Evolutionary conservation across 1,140 invertebrate species (phyloP).

Genomic region (Penaeus chinensis): DNA sequence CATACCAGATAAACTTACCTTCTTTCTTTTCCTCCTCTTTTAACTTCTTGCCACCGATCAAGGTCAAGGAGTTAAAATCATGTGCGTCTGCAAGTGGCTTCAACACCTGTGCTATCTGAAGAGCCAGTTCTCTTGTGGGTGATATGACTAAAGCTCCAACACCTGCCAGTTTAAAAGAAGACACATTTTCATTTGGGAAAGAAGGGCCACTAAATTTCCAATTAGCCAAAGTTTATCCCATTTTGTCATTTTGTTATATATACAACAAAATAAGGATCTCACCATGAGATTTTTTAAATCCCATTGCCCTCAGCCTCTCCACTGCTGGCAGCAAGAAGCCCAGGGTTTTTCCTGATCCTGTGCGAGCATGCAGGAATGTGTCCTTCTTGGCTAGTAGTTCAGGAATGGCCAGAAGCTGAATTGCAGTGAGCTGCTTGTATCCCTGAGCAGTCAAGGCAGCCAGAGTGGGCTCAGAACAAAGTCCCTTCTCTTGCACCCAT

Average conservation of each 20-base stretch:
- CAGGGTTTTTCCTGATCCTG: constrained; percentile 41
- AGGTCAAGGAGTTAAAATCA: constrained; percentile 15
- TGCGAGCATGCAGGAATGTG: constrained; percentile 33
- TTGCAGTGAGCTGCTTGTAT: constrained; percentile 17
- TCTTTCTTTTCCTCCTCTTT: neutral
- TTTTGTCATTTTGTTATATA: too few relatives aligned
- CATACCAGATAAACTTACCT: neutral
- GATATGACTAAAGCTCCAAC: constrained; percentile 49
- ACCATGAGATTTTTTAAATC: constrained; percentile 42
- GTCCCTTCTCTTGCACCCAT: constrained; percentile 37
- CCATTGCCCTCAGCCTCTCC: constrained; percentile 39
- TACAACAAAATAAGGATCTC: neutral
- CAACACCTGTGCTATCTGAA: constrained; percentile 30
- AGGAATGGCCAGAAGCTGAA: constrained; percentile 28
- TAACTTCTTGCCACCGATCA: constrained; percentile 41
- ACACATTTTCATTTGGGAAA: too few relatives aligned
- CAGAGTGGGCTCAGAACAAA: constrained; percentile 14
- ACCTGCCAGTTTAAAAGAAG: neutral
- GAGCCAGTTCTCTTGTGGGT: constrained; percentile 46
- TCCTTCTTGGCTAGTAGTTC: constrained; percentile 8
- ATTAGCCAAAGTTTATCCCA: too few relatives aligned
- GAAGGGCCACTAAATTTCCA: too few relatives aligned
- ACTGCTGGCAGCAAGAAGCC: constrained; percentile 25
- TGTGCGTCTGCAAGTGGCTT: constrained; percentile 41
- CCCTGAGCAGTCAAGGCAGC: neutral